These are phyloP conservation scores for Eledone cirrhosa DNA, from an alignment of 2,888 invertebrate genomes.

Conservation along the genomic window DNA sequence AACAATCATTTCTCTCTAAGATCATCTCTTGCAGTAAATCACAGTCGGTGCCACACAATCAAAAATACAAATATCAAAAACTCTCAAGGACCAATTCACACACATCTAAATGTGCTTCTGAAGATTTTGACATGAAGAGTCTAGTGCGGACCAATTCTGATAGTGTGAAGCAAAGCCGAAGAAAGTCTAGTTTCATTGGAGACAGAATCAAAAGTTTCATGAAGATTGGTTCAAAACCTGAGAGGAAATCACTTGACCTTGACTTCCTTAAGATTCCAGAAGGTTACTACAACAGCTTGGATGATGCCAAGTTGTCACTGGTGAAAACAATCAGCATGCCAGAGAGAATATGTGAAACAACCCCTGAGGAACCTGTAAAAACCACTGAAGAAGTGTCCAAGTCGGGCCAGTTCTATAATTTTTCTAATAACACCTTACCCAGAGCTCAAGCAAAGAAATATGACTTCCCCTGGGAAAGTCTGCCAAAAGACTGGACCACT, in stretches of 20 bases:
- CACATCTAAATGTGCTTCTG: constrained; percentile 38
- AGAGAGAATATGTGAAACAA: constrained; percentile 37
- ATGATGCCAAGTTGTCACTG: constrained; percentile 38
- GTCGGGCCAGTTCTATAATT: constrained; percentile 56
- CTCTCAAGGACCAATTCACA: not conserved
- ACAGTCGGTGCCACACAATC: constrained; percentile 55
- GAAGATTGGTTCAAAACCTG: constrained; percentile 34
- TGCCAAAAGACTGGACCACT: constrained; percentile 62
- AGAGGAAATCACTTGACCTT: constrained; percentile 57
- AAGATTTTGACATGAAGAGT: constrained; percentile 48
- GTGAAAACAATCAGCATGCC: constrained; percentile 50
- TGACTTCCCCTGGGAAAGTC: constrained; percentile 59
- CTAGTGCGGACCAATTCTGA: constrained; percentile 43
- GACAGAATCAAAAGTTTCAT: constrained; percentile 54
- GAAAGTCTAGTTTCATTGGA: constrained; percentile 53
- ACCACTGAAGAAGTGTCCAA: constrained; percentile 36
- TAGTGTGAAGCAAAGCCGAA: constrained; percentile 46
- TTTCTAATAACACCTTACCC: constrained; percentile 55
- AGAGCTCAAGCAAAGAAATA: constrained; percentile 52
- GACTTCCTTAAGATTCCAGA: constrained; percentile 34
- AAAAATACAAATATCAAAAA: constrained; percentile 36
- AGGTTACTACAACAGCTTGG: constrained; percentile 42
- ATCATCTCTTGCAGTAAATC: constrained; percentile 56
- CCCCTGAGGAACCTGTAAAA: not conserved
- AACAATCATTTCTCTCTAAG: constrained; percentile 48